Conservation (phyloP, 2,888 invertebrate species). For the Alloplasta piceator region DNA sequence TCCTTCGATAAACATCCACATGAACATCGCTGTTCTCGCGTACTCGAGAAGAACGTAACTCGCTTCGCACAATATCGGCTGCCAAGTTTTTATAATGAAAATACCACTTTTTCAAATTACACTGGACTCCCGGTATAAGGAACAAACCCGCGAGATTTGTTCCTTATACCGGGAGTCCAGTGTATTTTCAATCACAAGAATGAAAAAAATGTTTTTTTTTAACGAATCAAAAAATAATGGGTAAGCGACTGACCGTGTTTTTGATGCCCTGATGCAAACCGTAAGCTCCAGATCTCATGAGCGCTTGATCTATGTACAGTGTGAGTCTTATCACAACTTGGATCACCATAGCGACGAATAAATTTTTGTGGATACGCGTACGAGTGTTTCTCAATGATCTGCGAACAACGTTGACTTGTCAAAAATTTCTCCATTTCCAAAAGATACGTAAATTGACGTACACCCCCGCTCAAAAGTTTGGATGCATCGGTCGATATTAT, state of each 20-base stretch:
- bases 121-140: too few species aligned
- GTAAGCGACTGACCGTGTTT: conserved; percentile 86
- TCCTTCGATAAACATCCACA: conserved; percentile 99
- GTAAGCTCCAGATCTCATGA: conserved; percentile 82
- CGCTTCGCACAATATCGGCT: conserved; percentile 92
- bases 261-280: conserved; percentile 85
- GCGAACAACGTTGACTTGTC: conserved; percentile 53
- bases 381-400: conserved; percentile 92
- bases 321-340: conserved; percentile 90
- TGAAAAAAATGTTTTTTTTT: background rate
- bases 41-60: conserved; percentile 94
- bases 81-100: conserved; percentile 53
- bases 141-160: too few species aligned
- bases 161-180: too few species aligned
- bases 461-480: too few species aligned
- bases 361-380: conserved; percentile 93
- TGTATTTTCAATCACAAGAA: too few species aligned
- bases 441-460: too few species aligned
- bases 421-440: too few species aligned
- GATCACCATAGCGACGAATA: conserved; percentile 92
- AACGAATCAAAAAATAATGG: background rate
- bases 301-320: conserved; percentile 90
- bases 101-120: conserved; percentile 11
- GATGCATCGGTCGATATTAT: too few species aligned
- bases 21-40: conserved; percentile 94